Evolutionary conservation across 2,888 invertebrate genomes (phyloP).

Genomic region (Epinotia bilunana): DNA sequence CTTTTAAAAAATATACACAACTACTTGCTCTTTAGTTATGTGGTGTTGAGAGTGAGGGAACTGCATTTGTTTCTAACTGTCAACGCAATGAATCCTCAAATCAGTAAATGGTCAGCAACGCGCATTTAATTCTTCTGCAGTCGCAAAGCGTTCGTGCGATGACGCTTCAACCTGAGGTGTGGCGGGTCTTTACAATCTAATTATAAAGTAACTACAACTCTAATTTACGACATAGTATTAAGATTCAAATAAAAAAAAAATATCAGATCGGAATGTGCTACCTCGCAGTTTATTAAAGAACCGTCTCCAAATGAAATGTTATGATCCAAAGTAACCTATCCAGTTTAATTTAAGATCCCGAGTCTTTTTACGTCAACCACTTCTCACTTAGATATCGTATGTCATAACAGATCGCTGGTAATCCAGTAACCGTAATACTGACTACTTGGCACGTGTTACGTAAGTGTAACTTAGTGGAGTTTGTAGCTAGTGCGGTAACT

Average conservation of each 20-base stretch:
- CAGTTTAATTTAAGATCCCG: background rate
- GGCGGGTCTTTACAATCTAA: too few species aligned
- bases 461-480: background rate
- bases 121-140: too few species aligned
- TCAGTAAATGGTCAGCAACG: too few species aligned
- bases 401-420: constrained; percentile 17
- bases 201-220: too few species aligned
- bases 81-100: too few species aligned
- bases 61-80: too few species aligned
- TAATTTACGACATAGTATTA: too few species aligned
- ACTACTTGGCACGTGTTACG: constrained; percentile 8
- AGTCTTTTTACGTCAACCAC: background rate
- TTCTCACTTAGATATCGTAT: constrained; percentile 6
- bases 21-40: too few species aligned
- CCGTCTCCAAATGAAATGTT: background rate
- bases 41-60: too few species aligned
- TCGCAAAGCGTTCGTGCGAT: too few species aligned
- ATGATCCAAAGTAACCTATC: background rate
- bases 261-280: background rate
- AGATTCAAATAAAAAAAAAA: background rate
- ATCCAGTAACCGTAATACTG: constrained; percentile 20
- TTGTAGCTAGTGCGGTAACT: constrained; percentile 11
- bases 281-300: background rate
- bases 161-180: too few species aligned
- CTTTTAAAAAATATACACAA: too few species aligned